Evolutionary conservation across 2,113 vertebrate species (phyloP).

Genomic region (Trichechus manatus): DNA sequence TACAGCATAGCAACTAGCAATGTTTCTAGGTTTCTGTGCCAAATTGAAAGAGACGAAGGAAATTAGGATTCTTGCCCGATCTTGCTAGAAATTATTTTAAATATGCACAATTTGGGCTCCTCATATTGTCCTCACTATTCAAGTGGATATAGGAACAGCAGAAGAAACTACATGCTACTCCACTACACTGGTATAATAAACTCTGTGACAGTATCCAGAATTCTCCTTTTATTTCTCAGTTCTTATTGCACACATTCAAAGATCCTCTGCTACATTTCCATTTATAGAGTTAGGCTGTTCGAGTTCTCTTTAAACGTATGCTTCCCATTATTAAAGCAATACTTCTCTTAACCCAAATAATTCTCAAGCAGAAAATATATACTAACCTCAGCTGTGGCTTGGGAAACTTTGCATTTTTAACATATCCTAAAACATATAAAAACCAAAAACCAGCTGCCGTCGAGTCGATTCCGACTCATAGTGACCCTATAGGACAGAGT

Average conservation of each 20-base stretch:
- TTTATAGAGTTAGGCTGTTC: not conserved
- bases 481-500: not conserved
- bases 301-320: not conserved
- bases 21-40: too few species aligned
- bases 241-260: not conserved
- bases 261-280: too few species aligned
- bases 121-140: too few species aligned
- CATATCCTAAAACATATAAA: not conserved
- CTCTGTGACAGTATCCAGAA: too few species aligned
- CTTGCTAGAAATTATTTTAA: too few species aligned
- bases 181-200: too few species aligned
- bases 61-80: too few species aligned
- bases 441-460: not conserved
- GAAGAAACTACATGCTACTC: too few species aligned
- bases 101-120: too few species aligned
- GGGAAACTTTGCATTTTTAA: slow-evolving; percentile 4
- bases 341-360: slow-evolving; percentile 10
- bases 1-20: too few species aligned
- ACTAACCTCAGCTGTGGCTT: not conserved
- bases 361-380: not conserved
- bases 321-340: slow-evolving; percentile 41
- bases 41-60: too few species aligned
- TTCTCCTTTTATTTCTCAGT: not conserved
- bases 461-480: not conserved
- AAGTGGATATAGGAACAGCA: too few species aligned